Evolutionary conservation across 2,888 invertebrate genomes (phyloP).

Genomic region (Rhagonycha fulva): DNA sequence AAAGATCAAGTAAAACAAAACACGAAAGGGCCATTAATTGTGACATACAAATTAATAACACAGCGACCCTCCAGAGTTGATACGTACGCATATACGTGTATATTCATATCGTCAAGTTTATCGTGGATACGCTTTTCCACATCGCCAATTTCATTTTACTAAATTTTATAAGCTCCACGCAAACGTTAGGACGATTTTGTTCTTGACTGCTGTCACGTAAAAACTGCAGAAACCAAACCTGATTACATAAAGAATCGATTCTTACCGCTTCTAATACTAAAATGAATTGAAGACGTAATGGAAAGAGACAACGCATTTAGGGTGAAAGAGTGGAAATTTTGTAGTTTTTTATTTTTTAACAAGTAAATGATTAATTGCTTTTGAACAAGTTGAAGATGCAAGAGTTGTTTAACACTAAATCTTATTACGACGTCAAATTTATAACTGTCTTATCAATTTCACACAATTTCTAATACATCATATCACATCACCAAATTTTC

Average conservation of each 20-base stretch:
- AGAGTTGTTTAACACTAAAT: slow-evolving; percentile 14
- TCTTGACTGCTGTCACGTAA: slow-evolving; percentile 14
- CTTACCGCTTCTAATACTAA: slow-evolving; percentile 22
- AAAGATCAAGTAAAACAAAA: slow-evolving; percentile 17
- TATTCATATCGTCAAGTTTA: slow-evolving; percentile 2
- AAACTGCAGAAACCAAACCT: slow-evolving; percentile 25
- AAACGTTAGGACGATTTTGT: slow-evolving; percentile 7
- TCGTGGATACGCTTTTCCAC: background rate
- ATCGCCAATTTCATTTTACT: slow-evolving; percentile 4
- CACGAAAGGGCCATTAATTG: slow-evolving; percentile 26
- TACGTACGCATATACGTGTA: background rate
- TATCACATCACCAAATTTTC: background rate
- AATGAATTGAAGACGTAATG: slow-evolving; percentile 24
- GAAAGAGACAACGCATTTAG: slow-evolving; percentile 8
- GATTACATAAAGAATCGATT: slow-evolving; percentile 26
- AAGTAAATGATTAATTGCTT: slow-evolving; percentile 19
- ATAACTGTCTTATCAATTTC: slow-evolving; percentile 13
- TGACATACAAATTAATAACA: slow-evolving; percentile 24
- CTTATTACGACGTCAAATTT: slow-evolving; percentile 11
- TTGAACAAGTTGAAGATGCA: slow-evolving; percentile 13
- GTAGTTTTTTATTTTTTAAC: slow-evolving; percentile 6
- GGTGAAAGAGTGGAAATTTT: slow-evolving; percentile 12
- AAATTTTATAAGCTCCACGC: background rate
- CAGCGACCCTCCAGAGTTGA: slow-evolving; percentile 7
- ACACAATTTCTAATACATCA: background rate